Evolutionary conservation across 2,113 vertebrate species (phyloP).

Genomic region (Edolisoma coerulescens): DNA sequence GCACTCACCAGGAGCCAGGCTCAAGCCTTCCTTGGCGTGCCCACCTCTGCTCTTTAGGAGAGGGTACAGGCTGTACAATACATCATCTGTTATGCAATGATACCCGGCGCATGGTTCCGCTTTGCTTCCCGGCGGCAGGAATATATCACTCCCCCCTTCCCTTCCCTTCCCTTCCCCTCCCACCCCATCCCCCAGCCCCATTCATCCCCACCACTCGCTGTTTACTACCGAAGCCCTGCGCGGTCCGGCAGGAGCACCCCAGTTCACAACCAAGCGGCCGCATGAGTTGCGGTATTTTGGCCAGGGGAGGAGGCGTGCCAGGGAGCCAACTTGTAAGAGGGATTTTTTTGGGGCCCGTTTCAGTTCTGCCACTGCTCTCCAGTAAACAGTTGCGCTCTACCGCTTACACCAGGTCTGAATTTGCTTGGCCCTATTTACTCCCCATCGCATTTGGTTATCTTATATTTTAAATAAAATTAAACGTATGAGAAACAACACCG

Average conservation of each 20-base stretch:
- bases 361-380: background rate
- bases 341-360: background rate
- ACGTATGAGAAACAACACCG: background rate
- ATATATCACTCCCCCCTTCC: background rate
- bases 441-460: background rate
- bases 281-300: background rate
- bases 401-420: background rate
- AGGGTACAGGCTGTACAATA: slow-evolving; percentile 60
- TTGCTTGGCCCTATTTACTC: background rate
- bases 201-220: background rate
- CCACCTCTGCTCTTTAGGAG: slow-evolving; percentile 63
- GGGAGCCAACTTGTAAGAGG: background rate
- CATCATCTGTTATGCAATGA: slow-evolving; percentile 67
- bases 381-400: background rate
- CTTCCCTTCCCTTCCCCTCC: background rate
- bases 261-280: background rate
- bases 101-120: slow-evolving; percentile 19
- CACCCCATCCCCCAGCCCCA: background rate
- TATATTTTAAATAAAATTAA: background rate
- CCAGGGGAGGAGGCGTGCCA: background rate
- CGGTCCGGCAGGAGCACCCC: background rate
- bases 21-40: slow-evolving; percentile 59
- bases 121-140: slow-evolving; percentile 26
- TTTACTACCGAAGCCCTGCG: background rate
- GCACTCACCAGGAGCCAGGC: slow-evolving; percentile 51